Evolutionary conservation across 2,888 invertebrate genomes (phyloP), one percentile per base, ranked within the genome.

Genomic region (Idaea biselata): DNA sequence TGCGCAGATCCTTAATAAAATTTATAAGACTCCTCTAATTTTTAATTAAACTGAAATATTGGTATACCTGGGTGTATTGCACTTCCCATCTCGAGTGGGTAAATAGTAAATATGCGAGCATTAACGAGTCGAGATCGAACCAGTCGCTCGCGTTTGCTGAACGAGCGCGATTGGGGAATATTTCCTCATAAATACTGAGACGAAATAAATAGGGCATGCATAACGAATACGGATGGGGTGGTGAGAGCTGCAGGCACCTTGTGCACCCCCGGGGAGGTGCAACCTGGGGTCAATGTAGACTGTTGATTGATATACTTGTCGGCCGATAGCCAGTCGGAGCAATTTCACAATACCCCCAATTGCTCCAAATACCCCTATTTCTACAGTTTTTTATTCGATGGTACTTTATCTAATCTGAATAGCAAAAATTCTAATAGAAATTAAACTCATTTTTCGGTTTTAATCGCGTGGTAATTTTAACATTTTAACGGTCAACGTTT

Each of bases 191-290:
- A 73, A 77, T 74, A 77, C 73, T 70, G 65, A 65, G 67, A 65
- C 68, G 72, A 63, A 71, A 74, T 80, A 81, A 82, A 80, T 79
- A 81, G 79, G 79, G 80, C 82, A 72, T 73, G 74, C 73, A 75
- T 78, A 80, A 79, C 77, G 72, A 78, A 77, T 81, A 76, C 68
- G 70, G 69, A 64, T 73, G 70, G 71, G 75, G 72, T 72, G 74
- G 70, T 70, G 66, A 59, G 65, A 55, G 57, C 44, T 44, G 44
- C 44, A 25, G 25, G 25, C 25, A 11, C 44, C 14, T 14, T 44
- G 44, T 11, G 11, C 44, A 3, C 44, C 11, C 44, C 44, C 44
- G 2, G 14, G 14, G 1, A 8, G 44, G 44, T 44, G 33, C 8
- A 11, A 6, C 5, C 1, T 7, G 7, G 33, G 3, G 33, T 1